Conservation (phyloP, 2,113 vertebrate species). For the Channa argus region DNA sequence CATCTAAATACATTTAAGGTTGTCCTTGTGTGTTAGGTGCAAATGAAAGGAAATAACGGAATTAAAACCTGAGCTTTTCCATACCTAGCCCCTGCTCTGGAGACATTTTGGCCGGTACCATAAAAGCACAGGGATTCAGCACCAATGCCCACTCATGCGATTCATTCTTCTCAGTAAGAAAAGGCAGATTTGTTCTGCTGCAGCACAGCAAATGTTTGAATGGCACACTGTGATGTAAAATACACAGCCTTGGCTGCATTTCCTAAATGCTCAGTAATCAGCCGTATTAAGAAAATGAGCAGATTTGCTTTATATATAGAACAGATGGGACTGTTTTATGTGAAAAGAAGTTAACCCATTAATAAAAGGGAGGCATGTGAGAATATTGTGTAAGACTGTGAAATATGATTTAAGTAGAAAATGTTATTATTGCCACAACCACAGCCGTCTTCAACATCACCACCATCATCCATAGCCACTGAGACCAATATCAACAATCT, state of each 20-base stretch:
- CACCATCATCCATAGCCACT: neutral
- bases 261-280: conserved; percentile 35
- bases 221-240: conserved; percentile 37
- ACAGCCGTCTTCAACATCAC: neutral
- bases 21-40: too few species aligned
- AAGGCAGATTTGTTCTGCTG: conserved; percentile 44
- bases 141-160: neutral
- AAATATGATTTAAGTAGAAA: conserved; percentile 32
- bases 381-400: neutral
- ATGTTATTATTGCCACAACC: conserved; percentile 8
- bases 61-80: too few species aligned
- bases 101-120: neutral
- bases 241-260: conserved; percentile 24
- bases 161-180: conserved; percentile 16
- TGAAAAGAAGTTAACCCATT: conserved; percentile 21
- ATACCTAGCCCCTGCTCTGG: neutral
- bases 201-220: conserved; percentile 15
- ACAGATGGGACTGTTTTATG: conserved; percentile 44
- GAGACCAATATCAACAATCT: conserved; percentile 13
- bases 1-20: too few species aligned
- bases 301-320: conserved; percentile 50
- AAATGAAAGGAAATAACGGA: too few species aligned
- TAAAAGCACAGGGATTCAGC: neutral
- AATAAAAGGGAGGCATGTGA: conserved; percentile 26
- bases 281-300: conserved; percentile 37